phyloP scores from a whole-genome alignment of 2,888 invertebrate species.

The Synanthedon formicaeformis region DNA sequence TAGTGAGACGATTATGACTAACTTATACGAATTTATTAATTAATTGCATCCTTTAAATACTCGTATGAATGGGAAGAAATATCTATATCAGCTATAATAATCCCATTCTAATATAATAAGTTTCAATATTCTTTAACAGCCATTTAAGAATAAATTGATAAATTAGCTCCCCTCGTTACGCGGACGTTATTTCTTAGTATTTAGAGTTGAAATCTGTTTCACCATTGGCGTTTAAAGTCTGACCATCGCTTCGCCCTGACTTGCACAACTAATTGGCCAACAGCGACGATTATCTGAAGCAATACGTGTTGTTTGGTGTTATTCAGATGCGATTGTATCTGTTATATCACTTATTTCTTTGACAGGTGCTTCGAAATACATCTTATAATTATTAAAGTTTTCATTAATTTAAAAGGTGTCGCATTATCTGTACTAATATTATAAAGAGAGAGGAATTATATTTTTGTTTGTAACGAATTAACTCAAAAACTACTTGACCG shows the following conservation, averaged over 20 bases:
- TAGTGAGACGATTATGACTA: no score
- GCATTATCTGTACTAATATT: no score
- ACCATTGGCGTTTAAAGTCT: slow-evolving; percentile 21
- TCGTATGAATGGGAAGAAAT: no score
- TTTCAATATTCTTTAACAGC: neutral
- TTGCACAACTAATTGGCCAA: slow-evolving; percentile 43
- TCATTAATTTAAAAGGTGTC: no score
- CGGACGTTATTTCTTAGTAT: slow-evolving; percentile 14
- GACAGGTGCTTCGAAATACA: slow-evolving; percentile 1
- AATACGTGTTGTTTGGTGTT: slow-evolving; percentile 23
- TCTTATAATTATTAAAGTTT: no score
- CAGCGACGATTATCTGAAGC: slow-evolving; percentile 12
- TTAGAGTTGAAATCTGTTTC: slow-evolving; percentile 24
- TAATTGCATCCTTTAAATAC: no score
- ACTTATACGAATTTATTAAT: no score
- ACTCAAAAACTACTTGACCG: no score
- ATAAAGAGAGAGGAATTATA: no score
- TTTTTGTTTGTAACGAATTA: no score
- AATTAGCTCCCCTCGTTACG: neutral
- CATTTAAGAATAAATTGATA: no score
- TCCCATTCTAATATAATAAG: neutral
- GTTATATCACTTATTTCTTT: slow-evolving; percentile 1
- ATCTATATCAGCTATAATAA: no score
- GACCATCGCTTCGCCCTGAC: slow-evolving; percentile 32
- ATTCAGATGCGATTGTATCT: slow-evolving; percentile 11